Base-by-base conservation (phyloP, 2,888 invertebrate genomes). In the Antheraea assamensis region DNA sequence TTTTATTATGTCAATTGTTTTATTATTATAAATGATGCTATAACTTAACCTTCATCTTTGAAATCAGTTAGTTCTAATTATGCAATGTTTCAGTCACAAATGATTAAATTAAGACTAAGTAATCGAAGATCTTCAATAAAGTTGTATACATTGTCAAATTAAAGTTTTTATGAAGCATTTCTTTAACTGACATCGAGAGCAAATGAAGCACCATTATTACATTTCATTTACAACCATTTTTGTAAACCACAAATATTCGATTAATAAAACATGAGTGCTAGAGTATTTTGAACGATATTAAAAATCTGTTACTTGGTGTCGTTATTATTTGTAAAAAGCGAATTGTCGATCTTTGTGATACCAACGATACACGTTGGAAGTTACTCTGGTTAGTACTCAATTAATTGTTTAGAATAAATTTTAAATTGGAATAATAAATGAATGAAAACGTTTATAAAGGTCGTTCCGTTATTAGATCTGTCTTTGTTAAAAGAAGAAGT, bases 1-100 rank as follows among this genome's bases (percentile, higher is more conserved):
- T 52, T 71, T 71, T 52, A 71, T 27, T 61, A 27, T 27, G 30
- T 66, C 19, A 66, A n/a, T 68, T 35, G n/a, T 68, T 68, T 68
- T 71, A 71, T 52, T 52, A 71, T 17, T 49, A 52, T 52, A 30
- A 30, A 30, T 64, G 13, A 30, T 30, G 7, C 15, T 21, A 15
- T 15, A 61, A 10, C 0, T 13, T 64, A 64, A 17, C 5, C 30
- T 30, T 24, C n/a, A 13, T 1, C n/a, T 24, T 13, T 58, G 10
- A 24, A 13, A 58, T 3, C 58, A 58, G 10, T 10, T 58, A 24
- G n/a, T n/a, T 2, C 58, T 58, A 58, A 10, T 21, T 58, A 58
- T 10, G 24, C 13, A 58, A n/a, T 8, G 8, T 58, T 58, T 0
- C 7, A 21, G 5, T 27, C 0, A 64, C 13, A 15, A 13, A 13